Evolutionary conservation across 2,113 vertebrate species (phyloP), one percentile per base, ranked within the genome.

Genomic region (Callocephalon fimbriatum): DNA sequence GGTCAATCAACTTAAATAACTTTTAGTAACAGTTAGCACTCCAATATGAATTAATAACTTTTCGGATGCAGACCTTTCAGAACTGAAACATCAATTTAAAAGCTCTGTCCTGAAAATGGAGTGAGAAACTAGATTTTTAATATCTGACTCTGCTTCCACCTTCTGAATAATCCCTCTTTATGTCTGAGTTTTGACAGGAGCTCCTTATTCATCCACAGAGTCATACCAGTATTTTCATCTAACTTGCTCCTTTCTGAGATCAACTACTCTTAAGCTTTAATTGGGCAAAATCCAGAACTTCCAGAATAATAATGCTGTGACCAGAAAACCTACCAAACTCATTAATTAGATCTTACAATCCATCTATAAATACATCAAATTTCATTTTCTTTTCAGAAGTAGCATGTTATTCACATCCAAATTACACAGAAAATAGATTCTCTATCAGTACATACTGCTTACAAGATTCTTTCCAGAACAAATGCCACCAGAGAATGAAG

Each of bases 261-360:
- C 58, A 71, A 65, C 20, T 18, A 16, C 23, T 71, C 9, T 38
- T 38, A 42, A 72, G 18, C 27, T 71, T 71, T 7, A 76, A 32
- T 22, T 32, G 21, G 11, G 25, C 42, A 67, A 88, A 72, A 72
- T 16, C 21, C 38, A 47, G 12, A 66, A 61, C 38, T 73, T 66
- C 38, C 29, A 47, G 15, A 76, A 63, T 29, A 50, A 53, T 82
- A 85, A 86, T 25, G 50, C 54, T 58, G 56, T 92, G 31, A 92
- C 85, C 66, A 73, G 74, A 94, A 94, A 65, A 96, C 70, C 79
- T 95, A 90, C 85, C 89, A 94, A 88, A 93, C 67, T 96, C 80
- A 91, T 91, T 95, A 94, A 96, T 89, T 97, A 91, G 32, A 70
- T 80, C 90, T 97, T 96, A 95, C 89, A 96, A 92, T 50, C 91